Base-by-base conservation (phyloP, 2,888 invertebrate species). In the Drosophila paramelanica region DNA sequence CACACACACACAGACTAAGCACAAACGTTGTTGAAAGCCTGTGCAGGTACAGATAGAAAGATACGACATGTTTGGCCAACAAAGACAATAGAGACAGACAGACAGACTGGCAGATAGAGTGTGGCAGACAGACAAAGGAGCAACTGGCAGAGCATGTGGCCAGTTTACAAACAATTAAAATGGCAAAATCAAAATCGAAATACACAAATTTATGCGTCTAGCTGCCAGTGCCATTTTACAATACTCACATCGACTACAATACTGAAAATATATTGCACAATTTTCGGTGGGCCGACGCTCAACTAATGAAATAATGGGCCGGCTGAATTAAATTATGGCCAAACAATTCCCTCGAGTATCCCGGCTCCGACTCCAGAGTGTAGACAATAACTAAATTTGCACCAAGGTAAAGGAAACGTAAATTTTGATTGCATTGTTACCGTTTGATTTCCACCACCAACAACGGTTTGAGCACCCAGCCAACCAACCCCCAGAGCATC, bases 361-460 rank as follows among this genome's bases (percentile, higher is more conserved):
- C 38, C 45, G 45, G 1, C 31, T 10, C 23, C 38, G 31, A 49
- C 20, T 59, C 75, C 58, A 39, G 66, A 38, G 67, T 76, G 73
- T 66, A 71, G 73, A 88, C 89, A 88, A 86, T 86, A 87, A 86
- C 87, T 89, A 81, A 84, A 86, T 86, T 87, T 87, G 82, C 85
- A 81, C 71, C 82, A 78, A 72, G 78, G 67, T 72, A 58, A 72
- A 67, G 74, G 65, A 83, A 72, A 67, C 68, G 76, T 69, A 87
- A 79, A 87, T 80, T 89, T 81, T 89, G 89, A 89, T 89, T 89
- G 89, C 81, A 82, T 89, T 85, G 85, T 88, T 84, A 60, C 77
- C 82, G 76, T 78, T 88, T 87, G 89, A 87, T 84, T 87, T 86
- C 79, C 84, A 81, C 75, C 83, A 77, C 86, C 67, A 49, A 3